phyloP scores from a whole-genome alignment of 1,140 invertebrate species.

The Psix sp. region DNA sequence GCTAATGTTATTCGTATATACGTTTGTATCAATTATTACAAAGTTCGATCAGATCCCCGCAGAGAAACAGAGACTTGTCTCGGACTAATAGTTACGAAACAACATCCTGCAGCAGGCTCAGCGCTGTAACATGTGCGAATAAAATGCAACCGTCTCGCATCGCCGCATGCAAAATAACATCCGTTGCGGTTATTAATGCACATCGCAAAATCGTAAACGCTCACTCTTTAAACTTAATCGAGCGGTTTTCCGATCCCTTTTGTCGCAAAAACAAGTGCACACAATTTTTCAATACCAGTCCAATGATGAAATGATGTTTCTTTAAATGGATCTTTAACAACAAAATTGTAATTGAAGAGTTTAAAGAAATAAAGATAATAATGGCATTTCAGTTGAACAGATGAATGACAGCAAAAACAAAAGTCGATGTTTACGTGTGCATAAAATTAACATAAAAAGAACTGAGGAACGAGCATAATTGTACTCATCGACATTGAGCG shows the following conservation, averaged over 20 bases:
- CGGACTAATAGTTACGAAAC: slow-evolving; percentile 56
- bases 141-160: slow-evolving; percentile 53
- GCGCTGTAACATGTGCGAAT: slow-evolving; percentile 53
- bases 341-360: too few species aligned
- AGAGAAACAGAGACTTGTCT: slow-evolving; percentile 40
- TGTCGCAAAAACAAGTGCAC: background rate
- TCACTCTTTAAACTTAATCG: slow-evolving; percentile 35
- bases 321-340: too few species aligned
- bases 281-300: too few species aligned
- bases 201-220: slow-evolving; percentile 45
- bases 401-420: too few species aligned
- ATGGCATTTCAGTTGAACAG: too few species aligned
- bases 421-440: slow-evolving; percentile 10
- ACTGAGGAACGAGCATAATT: slow-evolving; percentile 43
- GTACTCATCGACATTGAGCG: slow-evolving; percentile 42
- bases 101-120: slow-evolving; percentile 53
- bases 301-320: too few species aligned
- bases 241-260: slow-evolving; percentile 19
- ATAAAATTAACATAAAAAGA: slow-evolving; percentile 46
- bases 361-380: too few species aligned
- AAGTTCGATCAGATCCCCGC: slow-evolving; percentile 35
- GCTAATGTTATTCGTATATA: slow-evolving; percentile 37
- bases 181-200: slow-evolving; percentile 57
- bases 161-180: slow-evolving; percentile 54
- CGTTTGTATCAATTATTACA: slow-evolving; percentile 45